phyloP scores from a whole-genome alignment of 2,888 invertebrate species.

The Tachina lurida region DNA sequence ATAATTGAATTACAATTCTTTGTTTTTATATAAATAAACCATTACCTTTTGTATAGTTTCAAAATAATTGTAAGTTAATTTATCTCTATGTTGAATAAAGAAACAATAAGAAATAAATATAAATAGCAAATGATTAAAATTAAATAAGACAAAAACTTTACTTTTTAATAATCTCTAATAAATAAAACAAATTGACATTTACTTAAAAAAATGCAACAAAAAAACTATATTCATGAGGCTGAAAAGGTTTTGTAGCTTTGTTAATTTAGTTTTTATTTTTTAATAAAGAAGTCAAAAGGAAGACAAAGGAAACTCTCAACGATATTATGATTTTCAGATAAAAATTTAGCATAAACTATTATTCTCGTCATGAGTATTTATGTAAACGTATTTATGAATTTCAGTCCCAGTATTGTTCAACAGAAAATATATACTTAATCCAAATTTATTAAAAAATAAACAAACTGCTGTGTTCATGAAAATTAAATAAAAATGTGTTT shows the following conservation, averaged over 20 bases:
- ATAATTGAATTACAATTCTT: conserved; percentile 54
- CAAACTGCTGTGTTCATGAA: too few relatives aligned
- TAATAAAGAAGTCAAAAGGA: conserved; percentile 32
- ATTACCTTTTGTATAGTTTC: conserved; percentile 53
- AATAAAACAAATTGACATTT: conserved; percentile 25
- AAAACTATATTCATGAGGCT: conserved; percentile 68
- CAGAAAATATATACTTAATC: conserved; percentile 59
- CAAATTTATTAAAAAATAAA: conserved; percentile 24
- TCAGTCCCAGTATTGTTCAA: conserved; percentile 32
- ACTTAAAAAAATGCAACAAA: conserved; percentile 31
- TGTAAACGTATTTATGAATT: conserved; percentile 55
- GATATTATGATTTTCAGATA: conserved; percentile 56
- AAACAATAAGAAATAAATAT: conserved; percentile 51
- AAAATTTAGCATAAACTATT: conserved; percentile 26
- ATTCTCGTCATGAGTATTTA: conserved; percentile 58
- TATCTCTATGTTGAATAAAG: conserved; percentile 43
- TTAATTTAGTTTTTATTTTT: conserved; percentile 53
- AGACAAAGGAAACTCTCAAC: conserved; percentile 50
- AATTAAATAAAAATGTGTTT: too few relatives aligned
- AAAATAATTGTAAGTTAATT: conserved; percentile 57
- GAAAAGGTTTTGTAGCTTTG: conserved; percentile 69
- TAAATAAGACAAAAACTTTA: conserved; percentile 34
- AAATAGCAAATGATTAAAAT: conserved; percentile 58
- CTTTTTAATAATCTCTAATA: conserved; percentile 50
- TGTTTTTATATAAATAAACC: conserved; percentile 51